Evolutionary conservation across 2,888 invertebrate species (phyloP).

Genomic region (Timema cristinae): DNA sequence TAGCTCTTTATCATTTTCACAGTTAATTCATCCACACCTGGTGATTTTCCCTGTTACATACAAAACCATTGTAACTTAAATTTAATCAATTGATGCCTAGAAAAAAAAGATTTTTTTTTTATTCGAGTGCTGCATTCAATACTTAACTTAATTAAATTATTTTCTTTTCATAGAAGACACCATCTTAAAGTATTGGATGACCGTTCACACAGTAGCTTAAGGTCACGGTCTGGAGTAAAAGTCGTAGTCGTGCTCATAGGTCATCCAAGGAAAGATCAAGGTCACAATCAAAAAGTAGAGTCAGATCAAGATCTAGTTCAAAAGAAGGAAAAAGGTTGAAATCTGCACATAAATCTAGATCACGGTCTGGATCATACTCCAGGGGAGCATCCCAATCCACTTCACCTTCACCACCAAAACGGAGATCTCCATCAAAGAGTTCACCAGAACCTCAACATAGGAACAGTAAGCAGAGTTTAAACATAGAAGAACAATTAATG

Average conservation of each 20-base stretch:
- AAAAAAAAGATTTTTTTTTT: neutral
- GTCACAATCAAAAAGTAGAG: slow-evolving; percentile 14
- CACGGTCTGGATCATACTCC: slow-evolving; percentile 18
- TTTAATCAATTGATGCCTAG: neutral
- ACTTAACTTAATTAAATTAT: neutral
- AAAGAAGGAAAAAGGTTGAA: slow-evolving; percentile 13
- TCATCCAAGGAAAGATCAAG: slow-evolving; percentile 21
- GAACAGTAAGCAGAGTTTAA: slow-evolving; percentile 19
- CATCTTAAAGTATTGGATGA: slow-evolving; percentile 11
- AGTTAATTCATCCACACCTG: too few relatives aligned
- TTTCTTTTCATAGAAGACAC: slow-evolving; percentile 15
- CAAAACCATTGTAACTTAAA: neutral
- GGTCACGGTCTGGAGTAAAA: slow-evolving; percentile 26
- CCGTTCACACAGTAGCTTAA: slow-evolving; percentile 14
- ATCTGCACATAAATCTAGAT: slow-evolving; percentile 2
- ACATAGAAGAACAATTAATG: slow-evolving; percentile 26
- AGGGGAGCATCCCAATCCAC: slow-evolving; percentile 19
- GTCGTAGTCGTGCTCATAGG: slow-evolving; percentile 13
- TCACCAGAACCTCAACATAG: slow-evolving; percentile 11
- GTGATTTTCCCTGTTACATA: neutral
- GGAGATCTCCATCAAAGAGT: slow-evolving; percentile 14
- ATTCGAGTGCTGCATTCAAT: neutral
- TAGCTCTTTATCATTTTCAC: neutral
- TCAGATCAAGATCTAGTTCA: slow-evolving; percentile 20
- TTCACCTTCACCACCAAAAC: slow-evolving; percentile 17